Conservation (phyloP, 2,797 vertebrate species). For the Peromyscus eremicus region DNA sequence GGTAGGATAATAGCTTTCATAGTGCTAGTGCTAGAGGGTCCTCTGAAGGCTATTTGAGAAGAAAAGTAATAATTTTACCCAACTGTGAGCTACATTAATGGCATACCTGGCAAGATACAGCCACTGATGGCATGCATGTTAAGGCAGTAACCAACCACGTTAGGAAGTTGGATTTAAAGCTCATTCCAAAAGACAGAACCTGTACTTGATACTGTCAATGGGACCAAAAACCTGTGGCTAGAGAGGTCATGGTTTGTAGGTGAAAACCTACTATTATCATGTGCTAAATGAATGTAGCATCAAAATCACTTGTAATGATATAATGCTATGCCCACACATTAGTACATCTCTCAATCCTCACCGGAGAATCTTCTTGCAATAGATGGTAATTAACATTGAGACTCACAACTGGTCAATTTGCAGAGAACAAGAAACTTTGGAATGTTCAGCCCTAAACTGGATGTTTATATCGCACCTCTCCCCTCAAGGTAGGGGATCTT, state of each 20-base stretch:
- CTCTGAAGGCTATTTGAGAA: not conserved
- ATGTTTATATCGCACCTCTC: not conserved
- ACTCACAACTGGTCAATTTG: not conserved
- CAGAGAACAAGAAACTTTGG: not conserved
- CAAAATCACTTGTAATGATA: not conserved
- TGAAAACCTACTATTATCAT: not conserved
- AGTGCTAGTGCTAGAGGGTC: not conserved
- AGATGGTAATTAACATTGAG: not conserved
- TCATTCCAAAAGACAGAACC: not conserved
- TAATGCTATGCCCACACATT: not conserved
- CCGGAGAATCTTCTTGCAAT: not conserved
- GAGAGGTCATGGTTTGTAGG: not conserved
- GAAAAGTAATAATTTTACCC: not conserved
- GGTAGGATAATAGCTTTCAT: not conserved
- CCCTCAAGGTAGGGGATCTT: no score
- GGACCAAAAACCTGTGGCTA: not conserved
- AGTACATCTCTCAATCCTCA: not conserved
- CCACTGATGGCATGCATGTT: not conserved
- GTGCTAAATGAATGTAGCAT: not conserved
- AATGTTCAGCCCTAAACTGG: no score
- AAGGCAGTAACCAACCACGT: not conserved
- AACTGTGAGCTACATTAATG: not conserved
- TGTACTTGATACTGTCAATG: not conserved
- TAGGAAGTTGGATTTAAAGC: not conserved
- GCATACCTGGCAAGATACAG: not conserved